phyloP scores from a whole-genome alignment of 2,888 invertebrate genomes.

The Helobdella robusta region DNA sequence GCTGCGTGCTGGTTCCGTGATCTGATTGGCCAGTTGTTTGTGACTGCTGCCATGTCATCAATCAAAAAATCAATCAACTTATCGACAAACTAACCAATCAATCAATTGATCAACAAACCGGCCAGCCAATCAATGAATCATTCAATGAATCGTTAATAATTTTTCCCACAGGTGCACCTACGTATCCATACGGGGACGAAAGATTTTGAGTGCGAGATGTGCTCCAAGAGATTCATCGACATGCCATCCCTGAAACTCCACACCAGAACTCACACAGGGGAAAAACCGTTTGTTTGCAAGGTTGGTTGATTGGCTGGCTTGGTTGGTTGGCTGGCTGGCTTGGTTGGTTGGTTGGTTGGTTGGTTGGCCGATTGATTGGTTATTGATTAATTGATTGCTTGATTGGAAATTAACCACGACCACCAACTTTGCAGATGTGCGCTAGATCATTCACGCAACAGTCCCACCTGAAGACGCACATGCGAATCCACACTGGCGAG shows the following conservation, averaged over 20 bases:
- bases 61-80: too few species aligned
- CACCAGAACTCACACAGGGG: conserved; percentile 28
- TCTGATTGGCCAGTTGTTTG: too few species aligned
- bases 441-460: conserved; percentile 23
- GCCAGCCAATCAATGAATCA: too few species aligned
- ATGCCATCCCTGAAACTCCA: conserved; percentile 27
- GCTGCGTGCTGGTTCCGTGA: too few species aligned
- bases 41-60: too few species aligned
- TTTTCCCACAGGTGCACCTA: conserved; percentile 23
- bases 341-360: too few species aligned
- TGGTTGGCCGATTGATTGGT: too few species aligned
- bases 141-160: background rate
- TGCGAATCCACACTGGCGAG: conserved; percentile 26
- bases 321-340: too few species aligned
- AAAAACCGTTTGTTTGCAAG: conserved; percentile 25
- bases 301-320: background rate
- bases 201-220: conserved; percentile 24
- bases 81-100: too few species aligned
- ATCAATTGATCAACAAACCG: too few species aligned
- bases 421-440: conserved; percentile 13
- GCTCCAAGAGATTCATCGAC: conserved; percentile 27
- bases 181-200: conserved; percentile 27
- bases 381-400: too few species aligned
- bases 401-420: too few species aligned
- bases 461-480: conserved; percentile 27